Evolutionary conservation across 1,140 invertebrate genomes (phyloP).

Genomic region (Formica exsecta): DNA sequence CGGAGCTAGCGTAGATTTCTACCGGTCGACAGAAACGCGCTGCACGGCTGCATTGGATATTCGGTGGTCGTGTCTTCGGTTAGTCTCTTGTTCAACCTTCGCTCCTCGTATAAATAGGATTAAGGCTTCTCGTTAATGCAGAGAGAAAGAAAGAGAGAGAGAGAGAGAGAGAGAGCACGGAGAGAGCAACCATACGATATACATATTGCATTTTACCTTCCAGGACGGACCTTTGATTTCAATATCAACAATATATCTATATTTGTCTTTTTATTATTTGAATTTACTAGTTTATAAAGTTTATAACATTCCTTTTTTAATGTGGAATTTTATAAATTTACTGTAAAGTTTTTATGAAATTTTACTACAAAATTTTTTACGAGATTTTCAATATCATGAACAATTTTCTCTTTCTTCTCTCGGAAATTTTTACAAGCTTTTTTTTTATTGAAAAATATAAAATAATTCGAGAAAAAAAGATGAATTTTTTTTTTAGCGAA

Average conservation of each 20-base stretch:
- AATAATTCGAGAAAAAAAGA: not conserved
- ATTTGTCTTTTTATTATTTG: not conserved
- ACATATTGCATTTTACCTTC: not conserved
- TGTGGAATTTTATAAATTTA: not conserved
- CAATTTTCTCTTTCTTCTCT: not conserved
- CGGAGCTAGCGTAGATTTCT: not conserved
- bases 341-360: not conserved
- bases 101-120: conserved; percentile 31
- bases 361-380: not conserved
- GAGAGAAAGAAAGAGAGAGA: too few species aligned
- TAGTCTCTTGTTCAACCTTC: conserved; percentile 23
- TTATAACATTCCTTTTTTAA: not conserved
- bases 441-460: not conserved
- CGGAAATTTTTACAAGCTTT: not conserved
- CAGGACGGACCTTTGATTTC: not conserved
- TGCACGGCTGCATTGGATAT: conserved; percentile 32
- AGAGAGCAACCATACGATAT: not conserved
- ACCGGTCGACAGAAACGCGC: conserved; percentile 15
- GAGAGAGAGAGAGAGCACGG: too few species aligned
- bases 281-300: not conserved
- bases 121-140: conserved; percentile 29
- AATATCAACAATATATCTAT: not conserved
- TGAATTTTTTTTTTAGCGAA: conserved; percentile 6
- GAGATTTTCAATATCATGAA: not conserved
- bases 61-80: conserved; percentile 28